Evolutionary conservation across 30 jellyfish, hydroid and myxozoan genomes (phyloP).

Genomic region (Chrysaora quinquecirrha): DNA sequence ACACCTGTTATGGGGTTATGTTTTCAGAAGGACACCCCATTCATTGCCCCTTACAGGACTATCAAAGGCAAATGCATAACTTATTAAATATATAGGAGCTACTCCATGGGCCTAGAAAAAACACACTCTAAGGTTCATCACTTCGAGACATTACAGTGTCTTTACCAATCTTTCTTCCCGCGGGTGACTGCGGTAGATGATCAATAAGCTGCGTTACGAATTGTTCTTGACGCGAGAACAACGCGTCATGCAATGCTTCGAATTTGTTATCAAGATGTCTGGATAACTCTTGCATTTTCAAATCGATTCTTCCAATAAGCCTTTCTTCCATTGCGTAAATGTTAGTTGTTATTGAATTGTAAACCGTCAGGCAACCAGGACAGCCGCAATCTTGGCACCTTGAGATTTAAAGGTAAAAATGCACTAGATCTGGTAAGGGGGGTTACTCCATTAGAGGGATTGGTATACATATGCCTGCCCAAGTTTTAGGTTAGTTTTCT

Average conservation of each 20-base stretch:
- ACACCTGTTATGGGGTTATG: too few relatives aligned
- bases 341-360: slow-evolving; percentile 68
- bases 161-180: slow-evolving; percentile 35
- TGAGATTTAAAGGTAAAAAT: background rate
- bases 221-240: slow-evolving; percentile 61
- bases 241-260: slow-evolving; percentile 61
- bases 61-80: too few relatives aligned
- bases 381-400: slow-evolving; percentile 86
- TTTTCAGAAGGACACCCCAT: too few relatives aligned
- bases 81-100: too few relatives aligned
- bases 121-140: slow-evolving; percentile 30
- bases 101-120: too few relatives aligned
- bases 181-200: slow-evolving; percentile 36
- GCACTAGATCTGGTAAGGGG: too few relatives aligned
- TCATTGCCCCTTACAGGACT: too few relatives aligned
- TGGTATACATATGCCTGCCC: too few relatives aligned
- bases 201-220: slow-evolving; percentile 44
- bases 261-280: slow-evolving; percentile 61
- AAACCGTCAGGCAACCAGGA: slow-evolving; percentile 76
- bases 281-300: slow-evolving; percentile 63
- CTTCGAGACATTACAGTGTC: slow-evolving; percentile 48
- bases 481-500: too few relatives aligned
- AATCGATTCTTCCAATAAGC: slow-evolving; percentile 63
- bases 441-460: too few relatives aligned
- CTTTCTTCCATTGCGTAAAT: slow-evolving; percentile 78